These are phyloP conservation scores for Sebastes miniatus DNA, from an alignment of 2,797 vertebrate genomes.

Conservation along the genomic window DNA sequence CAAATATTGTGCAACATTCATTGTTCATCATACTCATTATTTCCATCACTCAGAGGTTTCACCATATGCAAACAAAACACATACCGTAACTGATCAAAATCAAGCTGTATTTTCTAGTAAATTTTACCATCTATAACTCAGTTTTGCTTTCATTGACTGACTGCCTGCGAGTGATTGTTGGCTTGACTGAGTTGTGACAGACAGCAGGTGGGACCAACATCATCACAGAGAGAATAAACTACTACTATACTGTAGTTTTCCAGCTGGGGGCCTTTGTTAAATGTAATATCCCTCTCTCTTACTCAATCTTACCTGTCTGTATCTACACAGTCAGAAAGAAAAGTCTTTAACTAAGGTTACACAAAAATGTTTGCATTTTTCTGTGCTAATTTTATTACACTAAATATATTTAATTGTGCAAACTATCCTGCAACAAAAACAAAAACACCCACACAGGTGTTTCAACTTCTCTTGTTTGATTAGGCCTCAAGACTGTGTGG, in stretches of 20 bases:
- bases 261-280: neutral
- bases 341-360: neutral
- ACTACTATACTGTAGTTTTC: neutral
- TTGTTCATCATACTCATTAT: neutral
- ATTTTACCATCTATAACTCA: neutral
- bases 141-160: no score
- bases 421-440: neutral
- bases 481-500: neutral
- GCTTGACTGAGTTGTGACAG: neutral
- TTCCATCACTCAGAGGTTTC: neutral
- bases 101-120: neutral
- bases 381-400: neutral
- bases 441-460: neutral
- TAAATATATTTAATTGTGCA: neutral
- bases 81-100: neutral
- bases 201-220: neutral
- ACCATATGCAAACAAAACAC: neutral
- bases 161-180: neutral
- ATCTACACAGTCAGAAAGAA: neutral
- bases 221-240: neutral
- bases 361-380: neutral
- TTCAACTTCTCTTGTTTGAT: neutral
- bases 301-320: fast-evolving
- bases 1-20: neutral
- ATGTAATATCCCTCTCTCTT: neutral